phyloP scores from a whole-genome alignment of 35 echinoderm and acorn worm species.

The Diadema setosum region DNA sequence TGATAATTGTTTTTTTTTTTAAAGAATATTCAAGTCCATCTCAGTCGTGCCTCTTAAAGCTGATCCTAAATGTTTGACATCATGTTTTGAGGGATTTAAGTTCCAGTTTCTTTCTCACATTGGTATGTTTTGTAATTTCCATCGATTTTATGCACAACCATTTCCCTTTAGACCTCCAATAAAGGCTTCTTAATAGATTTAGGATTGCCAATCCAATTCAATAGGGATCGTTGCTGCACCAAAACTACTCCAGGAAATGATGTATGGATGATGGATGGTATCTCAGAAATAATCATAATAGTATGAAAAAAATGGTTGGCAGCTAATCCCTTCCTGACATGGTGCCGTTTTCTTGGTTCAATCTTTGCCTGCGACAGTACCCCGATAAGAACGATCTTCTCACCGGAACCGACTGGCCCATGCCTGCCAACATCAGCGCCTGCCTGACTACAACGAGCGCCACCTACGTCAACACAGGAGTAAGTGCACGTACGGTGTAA shows the following conservation, averaged over 20 bases:
- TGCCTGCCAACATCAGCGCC: not conserved
- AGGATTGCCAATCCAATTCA: not conserved
- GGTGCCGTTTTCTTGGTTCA: not conserved
- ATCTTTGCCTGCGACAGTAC: not conserved
- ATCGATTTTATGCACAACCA: no score
- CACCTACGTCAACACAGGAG: not conserved
- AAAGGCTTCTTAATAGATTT: not conserved
- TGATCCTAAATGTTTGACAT: no score
- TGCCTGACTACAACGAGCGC: not conserved
- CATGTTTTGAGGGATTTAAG: no score
- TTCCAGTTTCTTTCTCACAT: no score
- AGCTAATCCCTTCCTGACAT: no score
- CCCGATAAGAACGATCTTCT: not conserved
- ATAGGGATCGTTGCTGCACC: not conserved
- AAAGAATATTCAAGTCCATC: no score
- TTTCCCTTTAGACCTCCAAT: no score
- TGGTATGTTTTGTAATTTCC: no score
- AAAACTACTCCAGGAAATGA: not conserved
- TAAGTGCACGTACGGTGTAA: not conserved
- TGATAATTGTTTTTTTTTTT: no score
- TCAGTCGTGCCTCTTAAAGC: no score
- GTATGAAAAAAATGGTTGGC: no score
- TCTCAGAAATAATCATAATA: no score
- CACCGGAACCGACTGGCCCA: not conserved
- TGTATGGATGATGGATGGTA: not conserved